phyloP scores from a whole-genome alignment of 2,888 invertebrate species.

The Globia sparganii region DNA sequence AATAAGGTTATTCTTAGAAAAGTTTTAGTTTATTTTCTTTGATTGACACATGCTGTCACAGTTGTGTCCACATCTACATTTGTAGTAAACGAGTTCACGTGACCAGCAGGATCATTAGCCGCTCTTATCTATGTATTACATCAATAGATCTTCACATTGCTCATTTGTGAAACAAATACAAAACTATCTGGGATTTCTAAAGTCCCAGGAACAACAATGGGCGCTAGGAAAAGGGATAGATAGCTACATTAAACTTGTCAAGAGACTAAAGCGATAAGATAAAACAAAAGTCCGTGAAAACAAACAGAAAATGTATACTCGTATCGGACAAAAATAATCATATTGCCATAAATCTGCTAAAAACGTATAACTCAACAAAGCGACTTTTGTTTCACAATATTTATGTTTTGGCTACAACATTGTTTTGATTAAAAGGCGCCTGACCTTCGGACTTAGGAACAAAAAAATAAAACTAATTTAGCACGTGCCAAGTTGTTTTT shows the following conservation, averaged over 20 bases:
- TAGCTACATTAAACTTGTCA: constrained; percentile 25
- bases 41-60: constrained; percentile 31
- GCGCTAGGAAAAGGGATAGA: constrained; percentile 6
- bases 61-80: constrained; percentile 39
- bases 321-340: constrained; percentile 15
- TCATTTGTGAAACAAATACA: constrained; percentile 38
- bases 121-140: constrained; percentile 40
- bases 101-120: constrained; percentile 59
- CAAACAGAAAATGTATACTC: constrained; percentile 2
- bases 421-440: constrained; percentile 45
- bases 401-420: constrained; percentile 41
- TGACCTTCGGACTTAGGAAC: constrained; percentile 41
- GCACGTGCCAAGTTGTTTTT: constrained; percentile 62
- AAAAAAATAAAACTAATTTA: constrained; percentile 59
- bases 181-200: constrained; percentile 27
- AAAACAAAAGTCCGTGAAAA: not conserved
- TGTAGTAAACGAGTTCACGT: constrained; percentile 48
- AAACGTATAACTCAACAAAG: constrained; percentile 29
- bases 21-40: constrained; percentile 20
- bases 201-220: constrained; percentile 7
- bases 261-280: not conserved
- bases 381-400: constrained; percentile 34
- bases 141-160: constrained; percentile 33
- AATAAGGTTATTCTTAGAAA: not conserved
- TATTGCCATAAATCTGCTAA: constrained; percentile 13